Evolutionary conservation across 2,888 invertebrate species (phyloP).

Genomic region (Tenthredo scrophulariae): DNA sequence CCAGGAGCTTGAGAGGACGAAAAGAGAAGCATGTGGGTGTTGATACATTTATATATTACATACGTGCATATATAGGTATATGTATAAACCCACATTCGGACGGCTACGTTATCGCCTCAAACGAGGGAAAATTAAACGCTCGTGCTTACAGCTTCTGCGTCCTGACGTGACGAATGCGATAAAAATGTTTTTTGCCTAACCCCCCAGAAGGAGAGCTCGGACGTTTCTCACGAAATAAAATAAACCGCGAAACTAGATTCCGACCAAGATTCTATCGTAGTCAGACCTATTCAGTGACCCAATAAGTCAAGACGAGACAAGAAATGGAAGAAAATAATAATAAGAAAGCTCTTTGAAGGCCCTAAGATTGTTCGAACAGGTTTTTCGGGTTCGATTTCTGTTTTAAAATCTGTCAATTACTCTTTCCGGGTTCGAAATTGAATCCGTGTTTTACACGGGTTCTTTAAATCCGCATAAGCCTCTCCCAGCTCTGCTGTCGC

Average conservation of each 20-base stretch:
- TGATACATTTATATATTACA: background rate
- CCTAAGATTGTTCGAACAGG: background rate
- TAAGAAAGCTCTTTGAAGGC: background rate
- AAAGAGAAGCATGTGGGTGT: background rate
- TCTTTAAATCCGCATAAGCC: slow-evolving; percentile 33
- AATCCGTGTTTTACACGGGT: slow-evolving; percentile 44
- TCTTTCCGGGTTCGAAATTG: slow-evolving; percentile 27
- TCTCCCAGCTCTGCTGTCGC: background rate
- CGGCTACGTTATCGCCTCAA: slow-evolving; percentile 5
- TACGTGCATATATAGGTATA: background rate
- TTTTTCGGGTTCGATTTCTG: background rate
- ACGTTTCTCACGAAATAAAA: slow-evolving; percentile 26
- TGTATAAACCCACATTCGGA: background rate
- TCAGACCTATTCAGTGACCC: background rate
- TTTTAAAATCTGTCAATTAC: slow-evolving; percentile 30
- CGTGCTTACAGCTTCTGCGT: slow-evolving; percentile 16
- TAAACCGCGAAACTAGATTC: slow-evolving; percentile 20
- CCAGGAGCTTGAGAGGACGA: background rate
- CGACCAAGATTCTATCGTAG: background rate
- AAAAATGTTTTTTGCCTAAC: slow-evolving; percentile 2
- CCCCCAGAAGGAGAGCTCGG: background rate
- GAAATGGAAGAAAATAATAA: background rate
- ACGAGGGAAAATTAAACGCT: slow-evolving; percentile 36
- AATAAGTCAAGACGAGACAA: background rate
- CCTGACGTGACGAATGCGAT: slow-evolving; percentile 33